Evolutionary conservation across 1,140 invertebrate species (phyloP), one percentile per base, ranked within the genome.

Genomic region (Colletes gigas): DNA sequence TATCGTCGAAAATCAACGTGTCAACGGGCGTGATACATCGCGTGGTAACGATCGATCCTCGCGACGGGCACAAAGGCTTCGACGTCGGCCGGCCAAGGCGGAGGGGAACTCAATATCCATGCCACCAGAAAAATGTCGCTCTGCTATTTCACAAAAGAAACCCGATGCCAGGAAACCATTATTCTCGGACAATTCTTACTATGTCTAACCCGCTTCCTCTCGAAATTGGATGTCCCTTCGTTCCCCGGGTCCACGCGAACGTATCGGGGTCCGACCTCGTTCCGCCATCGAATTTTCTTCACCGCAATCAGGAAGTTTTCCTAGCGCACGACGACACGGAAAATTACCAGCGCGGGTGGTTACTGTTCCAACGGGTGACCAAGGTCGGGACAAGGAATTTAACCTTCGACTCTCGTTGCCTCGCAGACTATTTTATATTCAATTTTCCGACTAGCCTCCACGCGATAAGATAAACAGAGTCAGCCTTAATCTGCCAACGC

Each of bases 71-170:
- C 67, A 84, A 84, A 77, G 77, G 44, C 68, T 19, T 7, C 14
- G 52, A 74, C 66, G 60, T 70, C 39, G 54, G 44, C 44, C 9
- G 44, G 44, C 44, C 44, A 47, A 9, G 9, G 9, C 44, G 47
- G 19, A 14, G 60, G 62, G 67, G 39, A 79, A 67, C 57, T 60
- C 54, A 75, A 83, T 81, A 77, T 72, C 85, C 69, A 78, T 70
- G 81, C 55, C 66, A 67, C 68, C 63, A 71, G 85, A 67, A 86
- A 86, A 81, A 86, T 86, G 81, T 86, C 84, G 77, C 75, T 83
- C 60, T 63, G 73, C 62, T 63, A 79, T 83, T 86, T 86, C 77
- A 79, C 68, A 73, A 81, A 83, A 83, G 77, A 82, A 83, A 86
- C 80, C 68, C 54, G 84, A 76, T 67, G 75, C 54, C 62, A 75